A percentile compares a stretch with the other conserved stretches of the same genome.
Conservation (phyloP, 2,113 vertebrate species). For the Candoia aspera region DNA sequence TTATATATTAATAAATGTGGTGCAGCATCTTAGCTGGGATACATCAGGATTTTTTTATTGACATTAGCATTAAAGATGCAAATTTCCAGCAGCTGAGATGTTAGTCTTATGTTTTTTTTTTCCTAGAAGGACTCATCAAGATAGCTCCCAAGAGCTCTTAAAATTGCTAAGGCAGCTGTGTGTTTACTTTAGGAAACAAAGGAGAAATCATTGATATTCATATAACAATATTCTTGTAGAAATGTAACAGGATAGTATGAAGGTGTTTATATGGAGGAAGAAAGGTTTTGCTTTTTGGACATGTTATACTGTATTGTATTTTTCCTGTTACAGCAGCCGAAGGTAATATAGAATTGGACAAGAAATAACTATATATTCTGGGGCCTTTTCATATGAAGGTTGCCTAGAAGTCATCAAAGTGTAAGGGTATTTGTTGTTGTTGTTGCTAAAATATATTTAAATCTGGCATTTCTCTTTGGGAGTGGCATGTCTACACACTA, state of each 20-base stretch:
- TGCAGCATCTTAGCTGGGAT: slow-evolving; percentile 15
- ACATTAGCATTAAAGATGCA: slow-evolving; percentile 25
- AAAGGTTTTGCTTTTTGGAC: slow-evolving; percentile 15
- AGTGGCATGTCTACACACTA: neutral
- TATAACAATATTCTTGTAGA: slow-evolving; percentile 32
- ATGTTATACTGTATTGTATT: slow-evolving; percentile 12
- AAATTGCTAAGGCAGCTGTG: slow-evolving; percentile 32
- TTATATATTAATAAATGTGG: slow-evolving; percentile 15
- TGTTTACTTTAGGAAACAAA: slow-evolving; percentile 24
- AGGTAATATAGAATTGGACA: slow-evolving; percentile 1
- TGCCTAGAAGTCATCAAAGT: neutral
- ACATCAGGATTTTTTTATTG: slow-evolving; percentile 28
- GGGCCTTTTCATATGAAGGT: slow-evolving; percentile 16
- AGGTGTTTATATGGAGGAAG: slow-evolving; percentile 23
- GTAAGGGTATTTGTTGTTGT: neutral
- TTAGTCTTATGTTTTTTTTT: neutral
- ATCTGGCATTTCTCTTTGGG: slow-evolving; percentile 30
- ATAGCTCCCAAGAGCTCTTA: neutral
- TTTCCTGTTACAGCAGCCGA: neutral
- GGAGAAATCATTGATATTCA: slow-evolving; percentile 28
- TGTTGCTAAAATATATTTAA: slow-evolving; percentile 2
- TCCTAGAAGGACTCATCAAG: slow-evolving; percentile 17
- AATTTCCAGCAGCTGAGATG: slow-evolving; percentile 33
- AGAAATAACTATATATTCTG: fast-evolving
- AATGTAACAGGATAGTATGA: slow-evolving; percentile 26